These are phyloP conservation scores for Arion vulgaris DNA, from an alignment of 1,140 invertebrate genomes.

Conservation along the genomic window DNA sequence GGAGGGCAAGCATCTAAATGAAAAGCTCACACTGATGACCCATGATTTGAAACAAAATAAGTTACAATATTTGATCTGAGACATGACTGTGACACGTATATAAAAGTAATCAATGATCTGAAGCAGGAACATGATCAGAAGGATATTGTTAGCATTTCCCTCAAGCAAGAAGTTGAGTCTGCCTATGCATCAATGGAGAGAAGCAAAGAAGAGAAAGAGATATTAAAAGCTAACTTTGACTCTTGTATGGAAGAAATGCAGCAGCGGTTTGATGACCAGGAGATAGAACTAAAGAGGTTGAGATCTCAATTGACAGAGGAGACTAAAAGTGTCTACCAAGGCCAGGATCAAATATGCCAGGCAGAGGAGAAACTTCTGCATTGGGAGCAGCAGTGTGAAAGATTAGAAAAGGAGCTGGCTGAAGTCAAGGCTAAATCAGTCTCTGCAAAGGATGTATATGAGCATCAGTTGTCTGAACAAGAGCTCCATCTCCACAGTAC, in stretches of 20 bases:
- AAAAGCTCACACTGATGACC: slow-evolving; percentile 11
- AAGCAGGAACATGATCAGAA: slow-evolving; percentile 44
- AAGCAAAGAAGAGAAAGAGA: slow-evolving; percentile 41
- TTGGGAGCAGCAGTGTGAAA: slow-evolving; percentile 39
- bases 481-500: slow-evolving; percentile 39
- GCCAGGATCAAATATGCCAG: slow-evolving; percentile 41
- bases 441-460: slow-evolving; percentile 32
- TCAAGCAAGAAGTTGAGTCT: slow-evolving; percentile 36
- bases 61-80: background rate
- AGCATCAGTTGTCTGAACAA: slow-evolving; percentile 41
- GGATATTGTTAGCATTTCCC: slow-evolving; percentile 24
- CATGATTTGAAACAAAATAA: slow-evolving; percentile 23
- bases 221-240: slow-evolving; percentile 52
- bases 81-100: slow-evolving; percentile 41
- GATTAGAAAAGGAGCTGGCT: slow-evolving; percentile 33
- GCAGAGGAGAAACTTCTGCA: slow-evolving; percentile 45
- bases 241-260: slow-evolving; percentile 50
- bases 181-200: slow-evolving; percentile 38
- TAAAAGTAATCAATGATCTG: slow-evolving; percentile 44
- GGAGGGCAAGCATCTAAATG: slow-evolving; percentile 24
- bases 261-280: slow-evolving; percentile 36
- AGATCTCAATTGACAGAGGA: slow-evolving; percentile 36
- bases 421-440: slow-evolving; percentile 30
- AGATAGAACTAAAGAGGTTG: slow-evolving; percentile 36
- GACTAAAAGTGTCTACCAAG: slow-evolving; percentile 39